Conservation (phyloP, 2,888 invertebrate genomes). For the Meghimatium bilineatum region DNA sequence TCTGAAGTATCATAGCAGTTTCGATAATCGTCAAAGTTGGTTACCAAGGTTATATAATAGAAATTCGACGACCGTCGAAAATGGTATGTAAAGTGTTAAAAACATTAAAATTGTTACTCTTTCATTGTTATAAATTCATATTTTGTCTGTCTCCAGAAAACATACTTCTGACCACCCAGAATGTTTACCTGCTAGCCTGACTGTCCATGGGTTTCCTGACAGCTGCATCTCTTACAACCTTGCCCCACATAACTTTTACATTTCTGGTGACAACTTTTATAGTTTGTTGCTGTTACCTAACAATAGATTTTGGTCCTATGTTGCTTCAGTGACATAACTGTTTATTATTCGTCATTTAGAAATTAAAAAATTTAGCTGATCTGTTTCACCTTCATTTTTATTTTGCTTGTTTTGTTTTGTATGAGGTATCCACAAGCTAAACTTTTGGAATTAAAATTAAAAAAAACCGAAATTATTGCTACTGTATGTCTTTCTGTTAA, state of each 20-base stretch:
- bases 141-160: neutral
- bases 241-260: constrained; percentile 66
- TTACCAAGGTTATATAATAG: no score
- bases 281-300: constrained; percentile 65
- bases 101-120: no score
- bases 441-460: no score
- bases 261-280: constrained; percentile 69
- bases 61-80: no score
- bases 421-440: no score
- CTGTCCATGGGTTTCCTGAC: constrained; percentile 72
- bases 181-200: constrained; percentile 56
- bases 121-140: no score
- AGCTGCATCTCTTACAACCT: constrained; percentile 63
- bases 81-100: no score
- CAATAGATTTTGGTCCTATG: constrained; percentile 68
- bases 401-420: neutral
- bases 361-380: neutral
- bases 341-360: neutral
- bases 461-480: no score
- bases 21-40: no score
- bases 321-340: constrained; percentile 35
- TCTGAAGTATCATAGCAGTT: no score
- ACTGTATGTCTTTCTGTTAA: no score
- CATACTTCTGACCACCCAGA: constrained; percentile 9
- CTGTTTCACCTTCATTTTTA: neutral